Base-by-base conservation (phyloP, 1,140 invertebrate species). In the Hylyphantes graminicola region DNA sequence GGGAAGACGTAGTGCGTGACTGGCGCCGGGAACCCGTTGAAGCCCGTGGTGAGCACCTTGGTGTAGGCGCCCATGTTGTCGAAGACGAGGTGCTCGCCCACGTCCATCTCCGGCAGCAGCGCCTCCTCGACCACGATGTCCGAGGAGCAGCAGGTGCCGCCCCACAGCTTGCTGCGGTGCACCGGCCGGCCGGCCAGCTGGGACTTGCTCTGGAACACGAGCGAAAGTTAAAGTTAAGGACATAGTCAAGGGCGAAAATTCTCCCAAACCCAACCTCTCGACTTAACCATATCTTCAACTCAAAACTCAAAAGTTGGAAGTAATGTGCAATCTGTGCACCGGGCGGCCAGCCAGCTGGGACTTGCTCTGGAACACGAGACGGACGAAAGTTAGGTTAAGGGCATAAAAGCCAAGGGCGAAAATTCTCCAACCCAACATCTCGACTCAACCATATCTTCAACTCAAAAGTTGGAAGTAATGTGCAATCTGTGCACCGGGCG, bases 41-140 rank as follows among this genome's bases (percentile, higher is more conserved):
- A 91, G 50, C 86, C 88, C 7, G 90, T 91, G 17, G 90, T 89
- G 72, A 90, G 89, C 54, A 89, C 86, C 86, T 91, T 88, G 7
- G 92, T 92, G 87, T 92, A 92, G 7, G 92, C 91, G 8, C 91
- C 91, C 91, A 92, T 92, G 86, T 92, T 88, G 50, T 88, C 85
- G 79, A 91, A 91, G 65, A 89, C 87, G 17, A 92, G 85, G 89
- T 90, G 91, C 59, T 91, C 89, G 7, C 91, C 91, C 48, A 90
- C 88, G 10, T 90, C 80, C 80, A 91, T 87, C 80, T 90, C 89
- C 0, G 91, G 91, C 72, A 92, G 87, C 12, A 86, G 84, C 17
- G 87, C 87, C n/a, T 90, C 87, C 85, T 90, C 86, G 15, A 88
- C 80, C 61, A 91, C 84, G 72, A 89, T 89, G 86, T 92, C 91